phyloP scores from a whole-genome alignment of 2,888 invertebrate genomes.

The Vesta saturnalis region DNA sequence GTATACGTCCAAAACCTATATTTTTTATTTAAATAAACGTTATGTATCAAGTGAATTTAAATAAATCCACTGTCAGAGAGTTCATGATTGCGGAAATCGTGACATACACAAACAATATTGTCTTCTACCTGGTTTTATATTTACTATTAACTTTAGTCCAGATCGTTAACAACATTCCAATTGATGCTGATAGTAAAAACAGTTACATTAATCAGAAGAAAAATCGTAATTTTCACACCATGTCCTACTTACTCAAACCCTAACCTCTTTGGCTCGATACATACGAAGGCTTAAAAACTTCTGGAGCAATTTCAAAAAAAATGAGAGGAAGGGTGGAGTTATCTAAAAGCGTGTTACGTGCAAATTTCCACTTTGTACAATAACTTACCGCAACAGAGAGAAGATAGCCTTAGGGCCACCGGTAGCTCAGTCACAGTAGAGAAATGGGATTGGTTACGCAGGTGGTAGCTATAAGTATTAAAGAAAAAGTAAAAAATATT shows the following conservation, averaged over 20 bases:
- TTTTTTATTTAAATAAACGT: too few relatives aligned
- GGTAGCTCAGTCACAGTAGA: too few relatives aligned
- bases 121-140: constrained; percentile 8
- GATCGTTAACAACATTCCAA: constrained; percentile 12
- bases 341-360: background rate
- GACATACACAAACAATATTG: constrained; percentile 8
- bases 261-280: too few relatives aligned
- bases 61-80: background rate
- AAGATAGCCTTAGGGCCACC: too few relatives aligned
- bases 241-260: background rate
- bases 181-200: constrained; percentile 14
- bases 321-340: background rate
- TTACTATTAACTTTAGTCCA: constrained; percentile 5
- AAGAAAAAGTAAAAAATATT: too few relatives aligned
- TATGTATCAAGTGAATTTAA: too few relatives aligned
- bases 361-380: too few relatives aligned
- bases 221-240: background rate
- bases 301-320: background rate
- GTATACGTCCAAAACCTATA: too few relatives aligned
- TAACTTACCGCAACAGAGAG: too few relatives aligned
- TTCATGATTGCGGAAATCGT: background rate
- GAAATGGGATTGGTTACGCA: too few relatives aligned
- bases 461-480: too few relatives aligned
- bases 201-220: constrained; percentile 13
- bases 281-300: background rate